Evolutionary conservation across 2,888 invertebrate species (phyloP), one percentile per base, ranked within the genome.

Genomic region (Ashinkailepas kermadecensis): DNA sequence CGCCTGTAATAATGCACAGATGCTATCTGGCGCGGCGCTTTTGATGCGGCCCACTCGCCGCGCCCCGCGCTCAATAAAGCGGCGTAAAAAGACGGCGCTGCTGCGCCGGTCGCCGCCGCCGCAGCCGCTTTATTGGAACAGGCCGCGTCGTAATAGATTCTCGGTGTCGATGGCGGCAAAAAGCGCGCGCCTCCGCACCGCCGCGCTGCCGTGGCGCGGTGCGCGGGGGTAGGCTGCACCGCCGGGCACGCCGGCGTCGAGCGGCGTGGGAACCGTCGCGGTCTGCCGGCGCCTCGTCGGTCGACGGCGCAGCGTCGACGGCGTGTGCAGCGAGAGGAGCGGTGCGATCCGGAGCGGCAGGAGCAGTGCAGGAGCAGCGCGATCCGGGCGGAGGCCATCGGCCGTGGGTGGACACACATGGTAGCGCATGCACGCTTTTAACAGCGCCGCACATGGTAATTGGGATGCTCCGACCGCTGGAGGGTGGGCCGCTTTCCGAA

Each of bases 1-100:
- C 74, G 74, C 39, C 74, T 11, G 54, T 74, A 74, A 74, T 74
- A 74, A 74, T 74, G 74, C 74, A 74, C 74, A 74, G 74, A 74
- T 74, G 74, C 13, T 74, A 74, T 74, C 74, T 39, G 54, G 54
- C 54, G 74, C 74, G 74, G 74, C 8, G 39, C 54, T 54, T 74
- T 54, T 74, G 74, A 74, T 13, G 39, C 21, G 6, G 8, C n/a
- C 12, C 65, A 13, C 25, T 11, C 25, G 67, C 54, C 74, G 74
- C 74, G 39, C 54, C 65, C 74, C 74, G 9, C 74, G 54, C 74
- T 74, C 74, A 74, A 74, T 54, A 54, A 25, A 18, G 54, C 54
- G 25, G 18, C 54, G 7, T 39, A 74, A 39, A 74, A 74, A 74
- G 54, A n/a, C 67, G 67, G 13, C 39, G 39, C 39, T 39, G 39